Evolutionary conservation across 2,888 invertebrate species (phyloP).

Genomic region (Apodemia duryi): DNA sequence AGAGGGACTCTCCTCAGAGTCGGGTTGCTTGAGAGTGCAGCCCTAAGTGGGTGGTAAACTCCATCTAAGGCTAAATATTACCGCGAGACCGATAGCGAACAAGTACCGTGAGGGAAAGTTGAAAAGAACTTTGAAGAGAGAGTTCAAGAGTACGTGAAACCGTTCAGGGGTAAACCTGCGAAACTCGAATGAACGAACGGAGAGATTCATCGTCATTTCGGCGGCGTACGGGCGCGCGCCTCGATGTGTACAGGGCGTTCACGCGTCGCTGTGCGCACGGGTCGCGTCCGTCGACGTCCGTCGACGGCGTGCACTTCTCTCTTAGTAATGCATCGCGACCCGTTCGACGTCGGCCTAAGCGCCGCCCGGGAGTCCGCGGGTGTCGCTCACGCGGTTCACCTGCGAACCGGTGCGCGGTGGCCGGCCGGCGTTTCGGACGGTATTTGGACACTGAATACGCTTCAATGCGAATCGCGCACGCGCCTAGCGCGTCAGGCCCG

Average conservation of each 20-base stretch:
- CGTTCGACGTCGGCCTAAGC: conserved; percentile 65
- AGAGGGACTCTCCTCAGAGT: conserved; percentile 51
- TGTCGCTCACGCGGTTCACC: conserved; percentile 21
- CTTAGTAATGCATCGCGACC: conserved; percentile 76
- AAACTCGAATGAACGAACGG: conserved; percentile 73
- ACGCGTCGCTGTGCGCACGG: conserved; percentile 36
- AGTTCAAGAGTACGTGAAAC: conserved; percentile 74
- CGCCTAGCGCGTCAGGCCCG: conserved; percentile 46
- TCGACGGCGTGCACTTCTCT: conserved; percentile 49
- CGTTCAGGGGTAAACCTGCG: conserved; percentile 78
- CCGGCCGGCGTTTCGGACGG: conserved; percentile 34
- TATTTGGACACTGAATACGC: conserved; percentile 24
- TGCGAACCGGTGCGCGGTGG: conserved; percentile 36
- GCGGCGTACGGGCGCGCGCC: conserved; percentile 37
- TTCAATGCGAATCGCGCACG: conserved; percentile 37
- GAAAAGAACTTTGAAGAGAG: conserved; percentile 84
- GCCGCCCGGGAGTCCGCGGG: conserved; percentile 41
- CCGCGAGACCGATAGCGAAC: conserved; percentile 82
- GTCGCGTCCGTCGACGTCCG: conserved; percentile 37
- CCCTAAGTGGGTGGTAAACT: conserved; percentile 81
- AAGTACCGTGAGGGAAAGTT: conserved; percentile 86
- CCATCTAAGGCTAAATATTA: conserved; percentile 80
- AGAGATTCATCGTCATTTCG: conserved; percentile 54
- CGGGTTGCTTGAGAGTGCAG: conserved; percentile 82
- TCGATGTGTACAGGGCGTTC: conserved; percentile 32